Conservation (phyloP, 1,140 invertebrate species). For the Drosophila bipectinata region DNA sequence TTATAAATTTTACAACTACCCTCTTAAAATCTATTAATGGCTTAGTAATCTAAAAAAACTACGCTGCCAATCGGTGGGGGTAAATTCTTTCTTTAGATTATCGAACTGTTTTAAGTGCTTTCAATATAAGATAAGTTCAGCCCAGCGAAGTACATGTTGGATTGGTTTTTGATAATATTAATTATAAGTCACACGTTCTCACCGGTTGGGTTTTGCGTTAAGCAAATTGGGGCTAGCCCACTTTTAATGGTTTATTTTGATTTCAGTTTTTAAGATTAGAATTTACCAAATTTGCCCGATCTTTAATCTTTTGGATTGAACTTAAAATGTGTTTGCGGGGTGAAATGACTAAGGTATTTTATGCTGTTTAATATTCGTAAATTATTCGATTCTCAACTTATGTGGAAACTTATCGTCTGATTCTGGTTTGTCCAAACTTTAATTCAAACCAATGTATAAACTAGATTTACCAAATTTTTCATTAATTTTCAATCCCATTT, state of each 20-base stretch:
- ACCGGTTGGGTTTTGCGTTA: background rate
- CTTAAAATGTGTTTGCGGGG: too few relatives aligned
- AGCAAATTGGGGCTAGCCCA: background rate
- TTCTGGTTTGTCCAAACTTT: background rate
- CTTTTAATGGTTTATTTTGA: background rate
- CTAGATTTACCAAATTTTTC: background rate
- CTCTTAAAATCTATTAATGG: slow-evolving; percentile 29
- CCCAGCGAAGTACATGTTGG: background rate
- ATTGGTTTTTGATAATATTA: slow-evolving; percentile 26
- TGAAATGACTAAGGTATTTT: too few relatives aligned
- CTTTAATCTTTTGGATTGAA: too few relatives aligned
- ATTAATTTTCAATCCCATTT: background rate
- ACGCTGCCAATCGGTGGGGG: slow-evolving; percentile 1
- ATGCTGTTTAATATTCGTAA: too few relatives aligned
- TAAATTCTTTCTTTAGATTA: slow-evolving; percentile 17
- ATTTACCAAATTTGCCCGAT: background rate
- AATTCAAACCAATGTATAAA: background rate
- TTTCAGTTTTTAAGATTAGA: background rate
- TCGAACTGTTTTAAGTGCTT: slow-evolving; percentile 15
- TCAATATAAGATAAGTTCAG: slow-evolving; percentile 30
- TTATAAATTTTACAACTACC: slow-evolving; percentile 16
- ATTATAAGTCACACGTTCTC: background rate
- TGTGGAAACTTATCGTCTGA: background rate
- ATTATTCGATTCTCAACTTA: too few relatives aligned
- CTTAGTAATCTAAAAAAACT: slow-evolving; percentile 3